Base-by-base conservation (phyloP, 1,140 invertebrate species). In the Pogonognathellus flavescens region DNA sequence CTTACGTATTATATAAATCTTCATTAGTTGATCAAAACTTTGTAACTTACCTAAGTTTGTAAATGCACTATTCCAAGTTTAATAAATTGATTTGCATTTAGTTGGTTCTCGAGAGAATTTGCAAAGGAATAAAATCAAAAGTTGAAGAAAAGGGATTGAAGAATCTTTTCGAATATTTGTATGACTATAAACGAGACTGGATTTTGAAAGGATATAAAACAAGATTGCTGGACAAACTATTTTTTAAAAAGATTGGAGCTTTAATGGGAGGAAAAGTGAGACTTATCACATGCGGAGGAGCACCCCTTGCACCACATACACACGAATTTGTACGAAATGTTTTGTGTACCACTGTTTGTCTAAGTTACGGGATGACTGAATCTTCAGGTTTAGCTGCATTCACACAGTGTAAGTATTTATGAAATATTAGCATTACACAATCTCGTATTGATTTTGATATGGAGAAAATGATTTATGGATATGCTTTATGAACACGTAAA, bases 331-430 rank as follows among this genome's bases (percentile, higher is more conserved):
- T 99, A 88, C 95, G 97, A 90, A 94, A 96, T 84, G 98, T 97
- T 90, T 93, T 99, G 22, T 98, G 97, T 90, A 95, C 96, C 70
- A 94, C 94, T 70, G 94, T 99, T 25, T 93, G 96, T 72, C 96
- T 98, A 90, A 98, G 98, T 66, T 99, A 99, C 92, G 98, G 98
- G 8, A 93, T 99, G 70, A 99, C 98, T 1, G 98, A 99, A 93
- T 98, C 97, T 13, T 96, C 95, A 88, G 97, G 97, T 2, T 96
- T 95, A 89, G 97, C 96, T 52, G 96, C 96, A 25, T 95, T 98
- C 82, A 95, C 96, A 93, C 95, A 97, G 90, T 91, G 94, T 94
- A 92, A 91, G 92, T 50, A 18, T 1, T 60, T 20, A 3, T 57
- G n/a, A 10, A 59, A 25, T 70, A 31, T 70, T 31, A 41, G 14